Conservation (phyloP, 2,113 vertebrate species). For the Urocolius indicus region DNA sequence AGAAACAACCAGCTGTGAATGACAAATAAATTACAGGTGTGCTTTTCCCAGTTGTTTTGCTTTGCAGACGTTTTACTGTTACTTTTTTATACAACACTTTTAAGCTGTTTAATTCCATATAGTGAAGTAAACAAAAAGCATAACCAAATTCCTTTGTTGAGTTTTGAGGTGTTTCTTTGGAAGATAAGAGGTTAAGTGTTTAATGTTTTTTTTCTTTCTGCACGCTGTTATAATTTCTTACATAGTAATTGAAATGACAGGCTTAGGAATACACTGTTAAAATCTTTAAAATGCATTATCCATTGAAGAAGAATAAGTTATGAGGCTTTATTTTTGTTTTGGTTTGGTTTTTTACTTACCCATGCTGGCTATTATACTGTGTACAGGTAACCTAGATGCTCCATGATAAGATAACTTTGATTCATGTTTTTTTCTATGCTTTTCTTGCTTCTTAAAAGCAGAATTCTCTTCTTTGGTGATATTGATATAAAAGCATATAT, state of each 20-base stretch:
- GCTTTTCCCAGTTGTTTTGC: not conserved
- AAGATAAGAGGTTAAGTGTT: not conserved
- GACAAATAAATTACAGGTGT: not conserved
- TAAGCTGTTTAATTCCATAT: not conserved
- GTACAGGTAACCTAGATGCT: slow-evolving; percentile 89
- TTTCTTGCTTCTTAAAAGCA: slow-evolving; percentile 92
- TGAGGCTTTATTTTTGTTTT: not conserved
- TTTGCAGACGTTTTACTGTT: not conserved
- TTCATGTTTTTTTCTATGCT: slow-evolving; percentile 78
- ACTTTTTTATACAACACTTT: not conserved
- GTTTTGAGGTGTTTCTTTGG: not conserved
- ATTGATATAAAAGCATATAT: slow-evolving; percentile 96
- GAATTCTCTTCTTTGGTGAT: slow-evolving; percentile 99
- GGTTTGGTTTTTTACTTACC: slow-evolving; percentile 77
- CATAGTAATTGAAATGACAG: not conserved
- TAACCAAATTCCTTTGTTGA: not conserved
- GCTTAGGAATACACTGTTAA: not conserved
- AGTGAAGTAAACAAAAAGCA: not conserved
- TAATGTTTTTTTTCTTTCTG: not conserved
- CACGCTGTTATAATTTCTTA: not conserved
- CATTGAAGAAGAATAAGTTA: not conserved
- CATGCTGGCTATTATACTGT: slow-evolving; percentile 96
- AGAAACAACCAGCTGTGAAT: not conserved
- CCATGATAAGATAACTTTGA: slow-evolving; percentile 82
- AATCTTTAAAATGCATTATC: not conserved